A percentile compares a stretch with the other conserved stretches of the same genome.
Conservation (phyloP, 2,113 vertebrate species). For the Spermophilus dauricus region DNA sequence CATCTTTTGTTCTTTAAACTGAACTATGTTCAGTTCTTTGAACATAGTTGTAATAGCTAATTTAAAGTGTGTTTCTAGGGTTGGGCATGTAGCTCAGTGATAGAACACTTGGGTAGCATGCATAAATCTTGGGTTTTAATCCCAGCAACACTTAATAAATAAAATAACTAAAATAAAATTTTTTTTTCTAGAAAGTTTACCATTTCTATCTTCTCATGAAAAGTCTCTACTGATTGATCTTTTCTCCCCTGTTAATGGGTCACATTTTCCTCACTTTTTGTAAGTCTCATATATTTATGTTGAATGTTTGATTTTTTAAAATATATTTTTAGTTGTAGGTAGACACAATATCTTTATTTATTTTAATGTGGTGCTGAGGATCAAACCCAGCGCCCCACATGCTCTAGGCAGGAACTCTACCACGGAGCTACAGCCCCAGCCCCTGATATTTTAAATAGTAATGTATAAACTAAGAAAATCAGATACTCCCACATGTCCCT, state of each 20-base stretch:
- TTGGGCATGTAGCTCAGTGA: background rate
- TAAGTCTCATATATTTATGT: background rate
- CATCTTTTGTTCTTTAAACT: background rate
- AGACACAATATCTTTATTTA: too few relatives aligned
- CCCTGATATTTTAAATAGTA: background rate
- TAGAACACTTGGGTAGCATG: background rate
- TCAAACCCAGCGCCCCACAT: too few relatives aligned
- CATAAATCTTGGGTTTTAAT: too few relatives aligned
- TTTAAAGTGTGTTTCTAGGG: background rate
- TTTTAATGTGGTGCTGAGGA: too few relatives aligned
- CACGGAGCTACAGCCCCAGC: too few relatives aligned
- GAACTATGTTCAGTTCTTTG: background rate
- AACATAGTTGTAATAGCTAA: background rate
- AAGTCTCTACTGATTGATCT: background rate
- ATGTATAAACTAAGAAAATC: background rate
- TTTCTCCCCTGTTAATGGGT: background rate
- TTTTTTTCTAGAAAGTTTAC: background rate
- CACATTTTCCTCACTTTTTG: background rate
- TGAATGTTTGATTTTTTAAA: background rate
- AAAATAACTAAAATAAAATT: background rate
- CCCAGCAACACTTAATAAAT: background rate
- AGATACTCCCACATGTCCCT: fast-evolving
- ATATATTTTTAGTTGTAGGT: too few relatives aligned
- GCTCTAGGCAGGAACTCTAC: too few relatives aligned
- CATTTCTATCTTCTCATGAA: background rate